Evolutionary conservation across 2,888 invertebrate genomes (phyloP).

Genomic region (Steromphala cineraria): DNA sequence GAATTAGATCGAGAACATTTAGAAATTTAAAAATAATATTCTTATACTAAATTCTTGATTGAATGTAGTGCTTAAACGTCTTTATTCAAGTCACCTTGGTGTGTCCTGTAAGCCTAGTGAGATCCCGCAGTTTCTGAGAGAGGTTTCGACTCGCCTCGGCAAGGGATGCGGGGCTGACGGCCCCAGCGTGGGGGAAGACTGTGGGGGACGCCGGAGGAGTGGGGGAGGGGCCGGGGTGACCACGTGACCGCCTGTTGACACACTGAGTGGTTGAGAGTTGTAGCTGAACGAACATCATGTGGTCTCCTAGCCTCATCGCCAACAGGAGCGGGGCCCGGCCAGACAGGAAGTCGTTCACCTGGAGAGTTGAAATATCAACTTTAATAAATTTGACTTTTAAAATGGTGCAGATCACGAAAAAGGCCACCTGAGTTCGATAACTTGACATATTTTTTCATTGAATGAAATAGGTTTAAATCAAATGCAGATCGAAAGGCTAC

Average conservation of each 20-base stretch:
- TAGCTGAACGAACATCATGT: conserved; percentile 97
- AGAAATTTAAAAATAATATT: too few relatives aligned
- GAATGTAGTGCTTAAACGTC: too few relatives aligned
- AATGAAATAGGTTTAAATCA: too few relatives aligned
- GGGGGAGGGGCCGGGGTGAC: conserved; percentile 19
- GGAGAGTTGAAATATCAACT: conserved; percentile 49
- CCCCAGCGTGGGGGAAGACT: conserved; percentile 24
- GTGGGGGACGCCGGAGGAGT: conserved; percentile 29
- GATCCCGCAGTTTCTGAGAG: conserved; percentile 84
- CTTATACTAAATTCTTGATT: too few relatives aligned
- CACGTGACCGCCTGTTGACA: conserved; percentile 25
- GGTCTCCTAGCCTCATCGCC: conserved; percentile 95
- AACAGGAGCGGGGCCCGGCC: conserved; percentile 95
- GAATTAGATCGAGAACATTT: too few relatives aligned
- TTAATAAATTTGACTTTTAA: neutral
- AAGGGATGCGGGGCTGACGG: conserved; percentile 83
- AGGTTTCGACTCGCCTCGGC: conserved; percentile 93
- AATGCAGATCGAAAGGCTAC: too few relatives aligned
- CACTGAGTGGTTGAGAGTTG: conserved; percentile 85
- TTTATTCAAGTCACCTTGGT: conserved; percentile 8
- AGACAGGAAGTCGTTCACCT: conserved; percentile 95
- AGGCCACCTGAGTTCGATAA: too few relatives aligned
- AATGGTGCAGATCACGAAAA: too few relatives aligned
- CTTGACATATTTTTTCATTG: too few relatives aligned
- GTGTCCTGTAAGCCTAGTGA: conserved; percentile 66